Conservation (phyloP, 2,888 invertebrate genomes). For the Serrognathus titanus region DNA sequence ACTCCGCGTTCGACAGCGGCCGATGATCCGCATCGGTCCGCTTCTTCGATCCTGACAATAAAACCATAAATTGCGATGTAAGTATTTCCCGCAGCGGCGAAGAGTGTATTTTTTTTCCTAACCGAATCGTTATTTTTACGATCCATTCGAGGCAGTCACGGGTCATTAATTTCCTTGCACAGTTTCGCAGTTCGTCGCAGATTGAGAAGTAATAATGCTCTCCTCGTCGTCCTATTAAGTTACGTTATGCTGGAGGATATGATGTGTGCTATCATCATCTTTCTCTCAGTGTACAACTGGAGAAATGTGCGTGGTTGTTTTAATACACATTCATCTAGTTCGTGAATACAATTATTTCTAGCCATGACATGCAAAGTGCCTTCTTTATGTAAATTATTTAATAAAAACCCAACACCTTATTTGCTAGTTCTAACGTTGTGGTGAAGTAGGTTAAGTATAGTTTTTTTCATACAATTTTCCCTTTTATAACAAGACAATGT, state of each 20-base stretch:
- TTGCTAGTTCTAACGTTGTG: too few species aligned
- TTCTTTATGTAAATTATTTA: too few species aligned
- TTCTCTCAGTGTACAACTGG: background rate
- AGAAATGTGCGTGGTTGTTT: too few species aligned
- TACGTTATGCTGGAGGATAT: slow-evolving; percentile 4
- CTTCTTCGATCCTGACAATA: background rate
- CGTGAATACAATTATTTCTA: too few species aligned
- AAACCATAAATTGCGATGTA: slow-evolving; percentile 6
- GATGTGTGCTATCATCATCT: background rate
- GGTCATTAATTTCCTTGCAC: slow-evolving; percentile 11
- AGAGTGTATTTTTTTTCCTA: slow-evolving; percentile 6
- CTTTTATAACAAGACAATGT: too few species aligned
- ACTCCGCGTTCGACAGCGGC: too few species aligned
- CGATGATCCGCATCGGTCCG: too few species aligned
- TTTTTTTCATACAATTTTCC: too few species aligned
- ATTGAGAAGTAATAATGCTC: slow-evolving; percentile 6
- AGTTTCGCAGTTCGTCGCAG: slow-evolving; percentile 14
- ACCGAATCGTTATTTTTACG: slow-evolving; percentile 9
- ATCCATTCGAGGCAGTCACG: slow-evolving; percentile 7
- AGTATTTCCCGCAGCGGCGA: slow-evolving; percentile 1
- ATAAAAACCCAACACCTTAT: too few species aligned
- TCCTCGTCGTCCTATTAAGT: background rate
- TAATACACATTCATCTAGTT: too few species aligned
- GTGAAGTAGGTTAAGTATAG: too few species aligned
- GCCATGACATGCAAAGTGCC: too few species aligned